Conservation (phyloP, 2,797 vertebrate species). For the Sarcophilus harrisii region DNA sequence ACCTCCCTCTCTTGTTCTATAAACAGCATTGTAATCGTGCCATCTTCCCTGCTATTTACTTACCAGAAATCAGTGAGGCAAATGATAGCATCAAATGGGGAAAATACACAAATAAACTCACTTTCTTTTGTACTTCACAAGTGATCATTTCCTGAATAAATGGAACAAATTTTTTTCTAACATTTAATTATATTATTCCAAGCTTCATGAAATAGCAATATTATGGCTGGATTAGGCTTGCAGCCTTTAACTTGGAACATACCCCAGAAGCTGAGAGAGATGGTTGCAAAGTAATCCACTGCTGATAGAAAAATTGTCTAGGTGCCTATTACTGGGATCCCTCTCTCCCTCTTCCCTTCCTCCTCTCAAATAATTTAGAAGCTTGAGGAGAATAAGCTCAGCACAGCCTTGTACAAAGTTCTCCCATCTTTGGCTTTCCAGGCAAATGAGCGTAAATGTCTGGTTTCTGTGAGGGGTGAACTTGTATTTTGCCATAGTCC, state of each 20-base stretch:
- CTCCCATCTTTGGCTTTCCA: constrained; percentile 32
- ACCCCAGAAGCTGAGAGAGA: constrained; percentile 11
- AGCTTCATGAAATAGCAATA: background rate
- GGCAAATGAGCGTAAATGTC: background rate
- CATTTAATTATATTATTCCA: constrained; percentile 43
- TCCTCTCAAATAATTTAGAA: constrained; percentile 28
- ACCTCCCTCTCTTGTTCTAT: background rate
- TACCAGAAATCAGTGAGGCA: background rate
- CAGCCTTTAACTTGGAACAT: constrained; percentile 39
- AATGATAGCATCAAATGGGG: background rate
- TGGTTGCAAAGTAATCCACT: constrained; percentile 61
- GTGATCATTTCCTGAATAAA: constrained; percentile 3
- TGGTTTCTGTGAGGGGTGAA: background rate
- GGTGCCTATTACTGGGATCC: background rate
- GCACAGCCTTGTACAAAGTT: background rate
- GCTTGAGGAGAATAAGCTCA: constrained; percentile 54
- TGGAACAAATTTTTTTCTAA: constrained; percentile 10
- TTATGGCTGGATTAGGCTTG: constrained; percentile 21
- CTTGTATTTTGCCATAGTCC: constrained; percentile 6
- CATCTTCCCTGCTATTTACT: background rate
- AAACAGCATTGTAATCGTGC: background rate
- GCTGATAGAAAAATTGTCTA: constrained; percentile 8
- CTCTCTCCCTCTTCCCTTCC: fast-evolving
- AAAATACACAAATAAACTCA: background rate
- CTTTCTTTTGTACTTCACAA: background rate